Evolutionary conservation across 2,797 vertebrate species (phyloP).

Genomic region (Pseudochromis fuscus): DNA sequence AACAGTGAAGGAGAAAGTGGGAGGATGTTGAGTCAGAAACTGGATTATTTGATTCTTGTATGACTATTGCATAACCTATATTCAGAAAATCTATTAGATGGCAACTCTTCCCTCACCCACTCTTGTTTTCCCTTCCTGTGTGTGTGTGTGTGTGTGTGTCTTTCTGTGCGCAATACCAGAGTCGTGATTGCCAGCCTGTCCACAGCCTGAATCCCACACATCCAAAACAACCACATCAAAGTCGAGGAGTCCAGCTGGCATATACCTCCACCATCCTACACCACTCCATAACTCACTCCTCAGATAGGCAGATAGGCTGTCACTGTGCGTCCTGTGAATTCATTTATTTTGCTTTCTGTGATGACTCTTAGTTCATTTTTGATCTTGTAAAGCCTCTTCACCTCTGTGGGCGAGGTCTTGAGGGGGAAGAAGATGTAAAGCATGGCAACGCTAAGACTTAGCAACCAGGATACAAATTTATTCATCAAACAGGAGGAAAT

Average conservation of each 20-base stretch:
- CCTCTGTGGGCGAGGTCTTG: too few species aligned
- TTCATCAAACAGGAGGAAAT: too few species aligned
- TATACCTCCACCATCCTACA: slow-evolving; percentile 33
- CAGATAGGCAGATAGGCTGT: not conserved
- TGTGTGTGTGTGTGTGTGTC: slow-evolving; percentile 1
- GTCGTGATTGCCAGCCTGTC: slow-evolving; percentile 49
- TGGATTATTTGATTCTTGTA: slow-evolving; percentile 37
- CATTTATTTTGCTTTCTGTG: not conserved
- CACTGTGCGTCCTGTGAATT: not conserved
- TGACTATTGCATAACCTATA: slow-evolving; percentile 54
- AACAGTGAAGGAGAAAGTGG: slow-evolving; percentile 35
- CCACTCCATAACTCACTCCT: slow-evolving; percentile 9
- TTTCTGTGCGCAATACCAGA: slow-evolving; percentile 15
- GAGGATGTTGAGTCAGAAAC: slow-evolving; percentile 66
- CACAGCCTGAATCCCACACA: slow-evolving; percentile 52
- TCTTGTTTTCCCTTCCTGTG: slow-evolving; percentile 24
- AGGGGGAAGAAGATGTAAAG: not conserved
- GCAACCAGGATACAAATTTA: not conserved
- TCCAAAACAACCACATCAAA: slow-evolving; percentile 20
- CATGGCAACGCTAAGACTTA: not conserved
- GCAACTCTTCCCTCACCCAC: slow-evolving; percentile 43
- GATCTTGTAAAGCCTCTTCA: not conserved
- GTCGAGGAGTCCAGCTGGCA: slow-evolving; percentile 27
- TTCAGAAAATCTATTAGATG: slow-evolving; percentile 35
- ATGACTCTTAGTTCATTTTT: not conserved